Evolutionary conservation across 2,888 invertebrate species (phyloP).

Genomic region (Drosophila hamatofila): DNA sequence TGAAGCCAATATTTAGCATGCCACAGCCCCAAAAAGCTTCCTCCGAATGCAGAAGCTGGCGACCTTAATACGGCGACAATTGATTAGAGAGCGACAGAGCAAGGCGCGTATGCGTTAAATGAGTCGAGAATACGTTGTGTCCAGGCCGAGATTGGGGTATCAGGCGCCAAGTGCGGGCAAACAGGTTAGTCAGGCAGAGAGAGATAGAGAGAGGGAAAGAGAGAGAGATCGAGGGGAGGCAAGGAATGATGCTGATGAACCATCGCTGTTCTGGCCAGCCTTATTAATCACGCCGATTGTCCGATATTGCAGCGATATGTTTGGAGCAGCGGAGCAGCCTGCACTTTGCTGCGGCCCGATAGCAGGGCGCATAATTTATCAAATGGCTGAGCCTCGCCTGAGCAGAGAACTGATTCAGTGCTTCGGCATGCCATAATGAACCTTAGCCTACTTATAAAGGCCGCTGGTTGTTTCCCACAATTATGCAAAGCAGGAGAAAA

Average conservation of each 20-base stretch:
- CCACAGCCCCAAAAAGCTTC: background rate
- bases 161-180: slow-evolving; percentile 39
- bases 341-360: slow-evolving; percentile 67
- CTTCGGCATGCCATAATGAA: slow-evolving; percentile 77
- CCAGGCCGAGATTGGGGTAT: slow-evolving; percentile 10
- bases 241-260: slow-evolving; percentile 24
- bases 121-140: slow-evolving; percentile 45
- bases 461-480: slow-evolving; percentile 80
- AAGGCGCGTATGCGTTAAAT: slow-evolving; percentile 74
- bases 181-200: slow-evolving; percentile 22
- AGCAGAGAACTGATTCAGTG: slow-evolving; percentile 67
- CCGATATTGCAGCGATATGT: slow-evolving; percentile 68
- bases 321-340: slow-evolving; percentile 18
- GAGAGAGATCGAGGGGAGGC: background rate
- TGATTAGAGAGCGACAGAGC: slow-evolving; percentile 73
- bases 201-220: background rate
- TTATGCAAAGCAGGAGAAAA: slow-evolving; percentile 73
- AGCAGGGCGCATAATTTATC: slow-evolving; percentile 70
- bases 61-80: slow-evolving; percentile 77
- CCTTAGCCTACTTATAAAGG: slow-evolving; percentile 79
- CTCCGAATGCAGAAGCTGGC: slow-evolving; percentile 30
- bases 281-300: slow-evolving; percentile 79
- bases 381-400: slow-evolving; percentile 43
- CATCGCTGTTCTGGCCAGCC: slow-evolving; percentile 32
- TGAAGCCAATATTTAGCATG: background rate